Percentiles rank a stretch among this genome's conserved stretches.
phyloP scores from a whole-genome alignment of 2,113 vertebrate species.

The Himantopus leucocephalus region DNA sequence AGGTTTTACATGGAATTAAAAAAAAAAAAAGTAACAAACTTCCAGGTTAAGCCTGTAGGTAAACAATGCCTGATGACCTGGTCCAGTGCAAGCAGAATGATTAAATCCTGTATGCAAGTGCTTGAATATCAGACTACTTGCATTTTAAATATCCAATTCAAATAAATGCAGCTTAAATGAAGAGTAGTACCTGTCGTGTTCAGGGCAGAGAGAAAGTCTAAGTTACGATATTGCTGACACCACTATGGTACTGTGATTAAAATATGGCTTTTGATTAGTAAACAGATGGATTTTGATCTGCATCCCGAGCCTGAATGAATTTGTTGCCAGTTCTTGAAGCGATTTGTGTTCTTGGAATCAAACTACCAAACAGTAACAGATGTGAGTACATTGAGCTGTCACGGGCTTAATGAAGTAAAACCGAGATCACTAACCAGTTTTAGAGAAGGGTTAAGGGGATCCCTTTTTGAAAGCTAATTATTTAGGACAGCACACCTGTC shows the following conservation, averaged over 20 bases:
- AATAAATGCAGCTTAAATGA: background rate
- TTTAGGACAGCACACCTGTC: conserved; percentile 68
- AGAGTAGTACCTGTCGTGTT: background rate
- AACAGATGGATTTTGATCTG: conserved; percentile 74
- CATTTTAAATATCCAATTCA: background rate
- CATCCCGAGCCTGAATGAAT: conserved; percentile 60
- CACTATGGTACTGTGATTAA: conserved; percentile 15
- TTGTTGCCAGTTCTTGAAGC: conserved; percentile 66
- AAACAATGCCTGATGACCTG: background rate
- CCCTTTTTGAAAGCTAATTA: conserved; percentile 68
- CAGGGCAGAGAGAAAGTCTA: background rate
- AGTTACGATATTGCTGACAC: background rate
- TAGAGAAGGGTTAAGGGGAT: conserved; percentile 56
- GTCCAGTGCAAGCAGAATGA: background rate
- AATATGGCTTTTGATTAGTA: conserved; percentile 72
- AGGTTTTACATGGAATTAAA: background rate
- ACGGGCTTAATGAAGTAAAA: conserved; percentile 74
- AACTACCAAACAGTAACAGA: conserved; percentile 69
- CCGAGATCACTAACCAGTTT: conserved; percentile 55
- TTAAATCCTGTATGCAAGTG: background rate
- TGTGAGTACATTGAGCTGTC: conserved; percentile 74
- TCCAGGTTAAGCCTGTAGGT: background rate
- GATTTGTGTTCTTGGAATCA: conserved; percentile 69
- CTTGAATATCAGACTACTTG: background rate
- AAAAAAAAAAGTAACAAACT: background rate